Evolutionary conservation across 92 coral and sea anemone genomes (phyloP), one percentile per base, ranked within the genome.

Genomic region (Heliopora coerulea): DNA sequence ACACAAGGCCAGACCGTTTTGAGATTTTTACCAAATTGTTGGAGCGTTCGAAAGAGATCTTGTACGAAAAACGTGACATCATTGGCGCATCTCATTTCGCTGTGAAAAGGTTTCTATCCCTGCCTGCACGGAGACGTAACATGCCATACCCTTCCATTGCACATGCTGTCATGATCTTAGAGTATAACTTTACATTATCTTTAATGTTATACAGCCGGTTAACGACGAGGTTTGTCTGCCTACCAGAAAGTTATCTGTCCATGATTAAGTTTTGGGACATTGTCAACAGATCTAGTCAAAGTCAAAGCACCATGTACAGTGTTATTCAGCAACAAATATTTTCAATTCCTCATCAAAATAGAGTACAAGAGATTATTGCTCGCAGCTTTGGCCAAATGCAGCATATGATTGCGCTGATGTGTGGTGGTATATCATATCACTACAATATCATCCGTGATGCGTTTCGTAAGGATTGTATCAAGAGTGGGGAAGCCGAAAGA

Each of bases 201-300:
- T 68, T 90, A 68, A 78, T 85, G 52, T 65, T 91, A 72, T 84
- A 83, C 73, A 77, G 84, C 9, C 83, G 97, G n/a, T 75, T 88
- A 34, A 62, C n/a, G 48, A 30, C 29, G 76, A 52, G 77, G 56
- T 68, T 83, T 1, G 79, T 88, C 25, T 82, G 88, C 67, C 82
- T 91, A 0, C 97, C 97, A 6, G 89, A 84, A 59, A 91, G 97
- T 61, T 91, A 91, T 79, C 80, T 91, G 11, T 29, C 58, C 50
- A 20, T 79, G 80, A 54, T 89, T 32, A 73, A 73, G 40, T 76
- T 88, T 78, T 81, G 88, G 83, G 91, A 89, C 72, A 72, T 59
- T 7, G 46, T 89, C 32, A 76, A 84, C 82, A 66, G 83, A 56
- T 46, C 84, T 14, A 49, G 64, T 14, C 79, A 72, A 25, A 80